Conservation (phyloP, 2,797 vertebrate genomes). For the Anguilla pacifica region DNA sequence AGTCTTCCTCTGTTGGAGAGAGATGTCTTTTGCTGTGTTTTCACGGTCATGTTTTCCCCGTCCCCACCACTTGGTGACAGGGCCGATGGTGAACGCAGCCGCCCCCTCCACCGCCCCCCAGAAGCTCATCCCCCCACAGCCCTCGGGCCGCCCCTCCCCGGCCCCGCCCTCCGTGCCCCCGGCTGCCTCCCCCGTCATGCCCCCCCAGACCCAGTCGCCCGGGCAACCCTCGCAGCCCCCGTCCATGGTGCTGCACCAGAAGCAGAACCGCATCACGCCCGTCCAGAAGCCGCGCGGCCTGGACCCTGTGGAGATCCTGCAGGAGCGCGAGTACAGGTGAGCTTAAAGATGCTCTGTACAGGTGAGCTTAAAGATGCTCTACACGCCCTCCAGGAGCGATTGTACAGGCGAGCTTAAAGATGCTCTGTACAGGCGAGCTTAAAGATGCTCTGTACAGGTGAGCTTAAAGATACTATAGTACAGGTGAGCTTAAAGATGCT, state of each 20-base stretch:
- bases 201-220: slow-evolving; percentile 90
- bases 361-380: not conserved
- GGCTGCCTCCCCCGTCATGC: slow-evolving; percentile 90
- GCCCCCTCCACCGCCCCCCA: slow-evolving; percentile 89
- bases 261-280: slow-evolving; percentile 92
- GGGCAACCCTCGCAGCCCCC: slow-evolving; percentile 89
- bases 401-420: too few relatives aligned
- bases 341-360: not conserved
- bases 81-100: slow-evolving; percentile 89
- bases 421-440: too few relatives aligned
- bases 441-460: too few relatives aligned
- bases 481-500: too few relatives aligned
- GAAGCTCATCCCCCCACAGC: slow-evolving; percentile 90
- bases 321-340: slow-evolving; percentile 93
- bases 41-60: not conserved
- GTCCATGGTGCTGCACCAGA: slow-evolving; percentile 90
- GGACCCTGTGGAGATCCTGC: slow-evolving; percentile 95
- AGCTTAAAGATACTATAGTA: too few relatives aligned
- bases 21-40: not conserved
- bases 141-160: slow-evolving; percentile 88
- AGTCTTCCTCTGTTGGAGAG: not conserved
- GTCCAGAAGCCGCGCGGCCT: slow-evolving; percentile 94
- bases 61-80: slow-evolving; percentile 55
- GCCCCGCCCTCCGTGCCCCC: slow-evolving; percentile 90
- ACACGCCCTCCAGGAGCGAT: too few relatives aligned